Conservation (phyloP, 2,797 vertebrate genomes). For the Clarias fuscus region DNA sequence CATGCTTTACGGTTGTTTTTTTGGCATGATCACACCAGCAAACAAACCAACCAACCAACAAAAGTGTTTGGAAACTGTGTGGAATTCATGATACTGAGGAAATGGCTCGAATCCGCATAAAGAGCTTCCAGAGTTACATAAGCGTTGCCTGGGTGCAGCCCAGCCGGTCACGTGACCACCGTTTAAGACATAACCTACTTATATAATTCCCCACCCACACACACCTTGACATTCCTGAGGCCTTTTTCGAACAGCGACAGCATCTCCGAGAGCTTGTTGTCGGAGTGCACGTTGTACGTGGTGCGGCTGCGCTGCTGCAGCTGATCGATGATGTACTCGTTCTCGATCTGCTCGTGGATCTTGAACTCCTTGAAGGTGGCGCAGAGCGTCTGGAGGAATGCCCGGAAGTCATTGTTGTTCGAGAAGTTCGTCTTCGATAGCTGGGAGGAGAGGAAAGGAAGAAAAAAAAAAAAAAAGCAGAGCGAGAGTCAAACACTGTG, state of each 20-base stretch:
- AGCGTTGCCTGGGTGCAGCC: no score
- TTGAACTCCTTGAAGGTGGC: slow-evolving; percentile 99
- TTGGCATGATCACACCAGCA: no score
- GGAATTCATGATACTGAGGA: no score
- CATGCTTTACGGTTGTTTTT: no score
- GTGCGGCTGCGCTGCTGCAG: slow-evolving; percentile 93
- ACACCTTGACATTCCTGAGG: slow-evolving; percentile 91
- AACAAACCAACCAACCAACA: no score
- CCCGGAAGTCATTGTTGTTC: slow-evolving; percentile 97
- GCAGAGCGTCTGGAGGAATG: slow-evolving; percentile 92
- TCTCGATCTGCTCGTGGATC: slow-evolving; percentile 99
- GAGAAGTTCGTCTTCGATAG: slow-evolving; percentile 99
- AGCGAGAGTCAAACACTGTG: no score
- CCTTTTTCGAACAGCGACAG: slow-evolving; percentile 95
- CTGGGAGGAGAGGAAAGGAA: slow-evolving; percentile 63
- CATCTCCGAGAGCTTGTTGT: slow-evolving; percentile 99
- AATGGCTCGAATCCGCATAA: no score
- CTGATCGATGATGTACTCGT: slow-evolving; percentile 94
- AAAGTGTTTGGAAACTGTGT: no score
- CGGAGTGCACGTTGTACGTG: slow-evolving; percentile 93
- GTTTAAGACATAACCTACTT: no score
- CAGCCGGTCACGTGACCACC: no score
- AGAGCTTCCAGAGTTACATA: no score
- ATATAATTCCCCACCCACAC: neutral
- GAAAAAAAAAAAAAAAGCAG: no score